phyloP scores from a whole-genome alignment of 2,888 invertebrate genomes.

The Andrena dorsata region DNA sequence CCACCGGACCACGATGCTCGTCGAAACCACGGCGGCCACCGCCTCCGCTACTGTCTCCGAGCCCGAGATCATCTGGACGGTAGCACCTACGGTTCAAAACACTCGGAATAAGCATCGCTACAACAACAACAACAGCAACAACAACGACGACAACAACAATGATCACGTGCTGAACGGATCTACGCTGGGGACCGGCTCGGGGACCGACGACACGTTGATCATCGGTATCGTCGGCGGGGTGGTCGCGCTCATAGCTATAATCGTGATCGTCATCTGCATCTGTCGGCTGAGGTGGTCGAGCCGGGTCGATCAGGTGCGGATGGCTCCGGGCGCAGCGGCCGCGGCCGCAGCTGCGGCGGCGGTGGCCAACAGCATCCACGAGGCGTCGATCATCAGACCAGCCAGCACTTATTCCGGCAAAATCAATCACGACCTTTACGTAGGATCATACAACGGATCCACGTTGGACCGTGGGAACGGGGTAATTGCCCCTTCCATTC shows the following conservation, averaged over 20 bases:
- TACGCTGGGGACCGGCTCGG: conserved; percentile 87
- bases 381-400: conserved; percentile 82
- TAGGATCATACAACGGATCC: conserved; percentile 80
- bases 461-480: conserved; percentile 79
- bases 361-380: conserved; percentile 76
- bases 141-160: conserved; percentile 74
- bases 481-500: conserved; percentile 60
- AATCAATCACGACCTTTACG: conserved; percentile 79
- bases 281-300: conserved; percentile 91
- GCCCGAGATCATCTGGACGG: conserved; percentile 96
- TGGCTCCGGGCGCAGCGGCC: conserved; percentile 45
- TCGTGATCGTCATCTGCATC: conserved; percentile 95
- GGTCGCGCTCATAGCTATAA: conserved; percentile 94
- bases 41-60: conserved; percentile 87
- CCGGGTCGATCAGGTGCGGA: conserved; percentile 78
- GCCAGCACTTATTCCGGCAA: conserved; percentile 82
- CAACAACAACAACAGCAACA: conserved; percentile 64
- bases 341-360: conserved; percentile 76
- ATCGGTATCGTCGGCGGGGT: conserved; percentile 98
- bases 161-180: conserved; percentile 87
- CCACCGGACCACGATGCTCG: neutral
- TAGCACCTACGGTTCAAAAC: conserved; percentile 90
- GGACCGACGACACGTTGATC: conserved; percentile 96
- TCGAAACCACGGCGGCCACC: neutral
- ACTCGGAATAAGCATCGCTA: conserved; percentile 86